Conservation (phyloP, 2,888 invertebrate species). For the Megalurothrips usitatus region DNA sequence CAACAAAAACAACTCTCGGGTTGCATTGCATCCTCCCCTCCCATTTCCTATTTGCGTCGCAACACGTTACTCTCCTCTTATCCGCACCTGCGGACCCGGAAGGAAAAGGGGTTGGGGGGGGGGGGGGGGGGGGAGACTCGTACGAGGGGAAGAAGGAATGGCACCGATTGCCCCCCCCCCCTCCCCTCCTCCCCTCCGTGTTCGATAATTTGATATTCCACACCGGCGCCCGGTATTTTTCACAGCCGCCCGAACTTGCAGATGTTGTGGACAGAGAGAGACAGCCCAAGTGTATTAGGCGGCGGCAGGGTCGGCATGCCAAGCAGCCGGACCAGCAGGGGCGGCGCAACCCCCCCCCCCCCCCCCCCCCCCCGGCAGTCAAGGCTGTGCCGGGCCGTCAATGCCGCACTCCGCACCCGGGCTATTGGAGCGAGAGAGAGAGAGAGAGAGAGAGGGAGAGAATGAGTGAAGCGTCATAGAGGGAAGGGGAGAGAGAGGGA, state of each 20-base stretch:
- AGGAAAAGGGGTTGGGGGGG: constrained; percentile 6
- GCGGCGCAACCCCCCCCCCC: background rate
- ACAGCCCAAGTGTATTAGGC: too few relatives aligned
- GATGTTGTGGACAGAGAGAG: too few relatives aligned
- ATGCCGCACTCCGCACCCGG: too few relatives aligned
- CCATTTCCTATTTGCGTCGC: background rate
- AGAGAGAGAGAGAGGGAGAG: constrained; percentile 27
- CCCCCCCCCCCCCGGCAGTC: background rate
- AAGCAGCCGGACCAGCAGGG: background rate
- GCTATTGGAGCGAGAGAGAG: background rate
- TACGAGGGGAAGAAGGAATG: background rate
- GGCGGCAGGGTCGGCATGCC: constrained; percentile 24
- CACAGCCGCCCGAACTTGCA: too few relatives aligned
- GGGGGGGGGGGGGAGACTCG: background rate
- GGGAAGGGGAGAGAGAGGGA: background rate
- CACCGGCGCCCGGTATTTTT: too few relatives aligned
- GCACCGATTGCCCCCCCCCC: background rate
- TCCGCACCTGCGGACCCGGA: background rate
- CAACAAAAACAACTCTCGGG: background rate
- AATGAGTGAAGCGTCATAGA: constrained; percentile 27
- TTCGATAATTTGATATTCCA: too few relatives aligned
- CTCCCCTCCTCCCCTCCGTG: background rate
- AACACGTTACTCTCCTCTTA: background rate
- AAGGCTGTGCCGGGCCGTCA: too few relatives aligned
- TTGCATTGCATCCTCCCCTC: background rate